Evolutionary conservation across 2,113 vertebrate species (phyloP).

Genomic region (Catharus bicknelli): DNA sequence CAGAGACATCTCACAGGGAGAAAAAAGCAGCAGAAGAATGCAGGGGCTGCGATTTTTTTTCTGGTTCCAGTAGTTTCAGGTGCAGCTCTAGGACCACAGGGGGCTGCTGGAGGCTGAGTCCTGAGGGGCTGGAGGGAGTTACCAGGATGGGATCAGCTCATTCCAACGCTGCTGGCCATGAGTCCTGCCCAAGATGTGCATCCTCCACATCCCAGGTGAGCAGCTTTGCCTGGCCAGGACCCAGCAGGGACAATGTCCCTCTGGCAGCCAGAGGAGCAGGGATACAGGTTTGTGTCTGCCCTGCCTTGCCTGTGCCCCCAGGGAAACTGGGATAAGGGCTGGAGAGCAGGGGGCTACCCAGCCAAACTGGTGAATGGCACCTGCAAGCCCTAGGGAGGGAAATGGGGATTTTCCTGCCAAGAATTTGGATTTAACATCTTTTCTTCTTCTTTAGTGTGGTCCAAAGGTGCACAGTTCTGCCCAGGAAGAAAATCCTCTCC

Average conservation of each 20-base stretch:
- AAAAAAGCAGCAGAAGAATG: background rate
- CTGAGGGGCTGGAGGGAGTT: background rate
- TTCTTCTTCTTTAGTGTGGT: background rate
- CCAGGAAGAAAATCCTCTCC: background rate
- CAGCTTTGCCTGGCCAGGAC: background rate
- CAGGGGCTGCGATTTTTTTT: background rate
- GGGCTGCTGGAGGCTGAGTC: background rate
- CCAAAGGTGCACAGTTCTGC: background rate
- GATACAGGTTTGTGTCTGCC: background rate
- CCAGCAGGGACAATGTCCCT: background rate
- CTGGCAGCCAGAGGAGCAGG: background rate
- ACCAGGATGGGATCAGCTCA: background rate
- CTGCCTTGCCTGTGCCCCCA: background rate
- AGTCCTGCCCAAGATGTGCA: accelerated
- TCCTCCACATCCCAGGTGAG: accelerated
- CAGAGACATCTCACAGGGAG: accelerated
- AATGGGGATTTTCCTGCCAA: background rate
- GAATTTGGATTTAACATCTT: background rate
- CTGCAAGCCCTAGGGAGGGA: background rate
- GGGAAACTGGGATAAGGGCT: background rate
- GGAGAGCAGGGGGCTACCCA: background rate
- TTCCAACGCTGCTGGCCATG: background rate
- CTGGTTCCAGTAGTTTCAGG: background rate
- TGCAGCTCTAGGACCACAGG: background rate
- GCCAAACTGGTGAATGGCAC: background rate